phyloP scores from a whole-genome alignment of 2,797 vertebrate genomes.

The Myotis pilosus region DNA sequence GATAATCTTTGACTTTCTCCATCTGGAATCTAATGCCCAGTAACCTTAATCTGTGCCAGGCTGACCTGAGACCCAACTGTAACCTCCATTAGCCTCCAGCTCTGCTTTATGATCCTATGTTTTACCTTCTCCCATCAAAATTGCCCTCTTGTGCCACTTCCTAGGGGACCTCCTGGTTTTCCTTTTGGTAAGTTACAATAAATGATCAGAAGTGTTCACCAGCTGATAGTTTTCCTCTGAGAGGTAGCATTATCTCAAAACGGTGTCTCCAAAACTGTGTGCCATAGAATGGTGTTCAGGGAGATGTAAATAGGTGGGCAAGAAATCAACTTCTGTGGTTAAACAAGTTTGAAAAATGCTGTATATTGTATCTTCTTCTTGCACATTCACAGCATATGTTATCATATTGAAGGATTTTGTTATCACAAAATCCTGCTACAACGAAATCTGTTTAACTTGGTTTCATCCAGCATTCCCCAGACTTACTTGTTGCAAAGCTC shows the following conservation, averaged over 20 bases:
- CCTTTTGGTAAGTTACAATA: background rate
- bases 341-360: background rate
- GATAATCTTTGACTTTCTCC: background rate
- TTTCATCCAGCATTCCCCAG: background rate
- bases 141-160: background rate
- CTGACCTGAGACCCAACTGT: background rate
- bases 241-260: background rate
- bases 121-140: background rate
- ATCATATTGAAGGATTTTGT: background rate
- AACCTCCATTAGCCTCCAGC: background rate
- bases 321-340: background rate
- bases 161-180: background rate
- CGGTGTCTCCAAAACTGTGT: background rate
- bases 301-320: constrained; percentile 14
- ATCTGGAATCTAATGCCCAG: background rate
- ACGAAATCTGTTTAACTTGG: constrained; percentile 25
- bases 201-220: background rate
- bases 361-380: background rate
- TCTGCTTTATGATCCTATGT: background rate
- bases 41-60: background rate
- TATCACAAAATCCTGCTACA: background rate
- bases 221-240: background rate
- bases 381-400: background rate
- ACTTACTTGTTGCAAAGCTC: background rate
- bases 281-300: background rate